Conservation (phyloP, 2,888 invertebrate species). For the Drosophila heteroneura region DNA sequence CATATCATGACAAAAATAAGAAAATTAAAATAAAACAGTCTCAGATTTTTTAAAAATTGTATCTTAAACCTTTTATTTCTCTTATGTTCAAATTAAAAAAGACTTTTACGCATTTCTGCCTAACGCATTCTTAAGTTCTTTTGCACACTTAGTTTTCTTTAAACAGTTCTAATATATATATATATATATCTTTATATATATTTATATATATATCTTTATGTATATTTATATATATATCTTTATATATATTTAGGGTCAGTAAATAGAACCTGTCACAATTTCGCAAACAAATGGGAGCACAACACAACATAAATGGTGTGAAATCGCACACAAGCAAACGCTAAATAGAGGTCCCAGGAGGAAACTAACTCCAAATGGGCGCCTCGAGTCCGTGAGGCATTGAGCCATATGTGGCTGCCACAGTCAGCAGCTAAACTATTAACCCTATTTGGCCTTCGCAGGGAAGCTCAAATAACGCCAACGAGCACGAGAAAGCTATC, state of each 20-base stretch:
- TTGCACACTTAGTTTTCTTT: background rate
- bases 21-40: no score
- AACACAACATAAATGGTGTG: slow-evolving; percentile 34
- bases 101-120: background rate
- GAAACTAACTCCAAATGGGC: background rate
- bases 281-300: slow-evolving; percentile 28
- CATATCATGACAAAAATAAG: no score
- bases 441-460: slow-evolving; percentile 57
- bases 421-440: slow-evolving; percentile 55
- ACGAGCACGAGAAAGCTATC: slow-evolving; percentile 30
- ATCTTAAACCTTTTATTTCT: background rate
- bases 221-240: background rate
- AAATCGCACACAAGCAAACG: slow-evolving; percentile 27
- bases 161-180: background rate
- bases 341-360: background rate
- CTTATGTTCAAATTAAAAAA: background rate
- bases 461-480: slow-evolving; percentile 30
- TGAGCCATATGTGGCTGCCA: slow-evolving; percentile 50
- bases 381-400: background rate
- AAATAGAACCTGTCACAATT: slow-evolving; percentile 32
- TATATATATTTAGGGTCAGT: slow-evolving; percentile 1
- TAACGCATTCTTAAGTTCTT: background rate
- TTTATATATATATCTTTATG: background rate
- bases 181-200: background rate
- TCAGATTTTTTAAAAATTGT: no score